Evolutionary conservation across 2,113 vertebrate genomes (phyloP).

Genomic region (Eidolon helvum): DNA sequence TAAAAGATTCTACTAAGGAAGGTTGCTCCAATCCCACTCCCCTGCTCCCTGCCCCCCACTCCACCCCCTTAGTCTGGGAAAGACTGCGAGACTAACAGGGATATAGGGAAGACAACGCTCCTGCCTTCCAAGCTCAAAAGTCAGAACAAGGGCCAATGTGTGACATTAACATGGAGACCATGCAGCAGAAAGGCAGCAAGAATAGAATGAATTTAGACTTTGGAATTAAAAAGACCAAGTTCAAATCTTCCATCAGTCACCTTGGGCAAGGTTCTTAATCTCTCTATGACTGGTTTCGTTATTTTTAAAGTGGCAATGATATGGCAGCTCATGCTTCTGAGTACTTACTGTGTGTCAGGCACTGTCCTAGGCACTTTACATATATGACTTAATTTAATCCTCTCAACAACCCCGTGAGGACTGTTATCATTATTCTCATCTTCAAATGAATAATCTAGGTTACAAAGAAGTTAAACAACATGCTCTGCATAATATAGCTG

Average conservation of each 20-base stretch:
- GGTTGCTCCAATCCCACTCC: neutral
- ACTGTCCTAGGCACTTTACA: neutral
- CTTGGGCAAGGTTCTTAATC: neutral
- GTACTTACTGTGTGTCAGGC: neutral
- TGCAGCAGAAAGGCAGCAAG: neutral
- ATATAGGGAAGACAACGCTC: neutral
- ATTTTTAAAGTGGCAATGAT: neutral
- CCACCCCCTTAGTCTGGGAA: neutral
- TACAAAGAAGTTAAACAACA: neutral
- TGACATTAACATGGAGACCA: neutral
- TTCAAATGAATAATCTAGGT: neutral
- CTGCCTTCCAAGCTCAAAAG: neutral
- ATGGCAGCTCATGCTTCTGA: neutral
- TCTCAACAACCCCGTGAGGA: neutral
- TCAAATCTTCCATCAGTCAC: neutral
- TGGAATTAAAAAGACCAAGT: neutral
- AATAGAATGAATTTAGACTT: neutral
- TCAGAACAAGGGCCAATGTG: neutral
- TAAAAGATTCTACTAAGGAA: neutral
- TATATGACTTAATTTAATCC: neutral
- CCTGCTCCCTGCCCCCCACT: too few relatives aligned
- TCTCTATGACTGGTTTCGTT: neutral
- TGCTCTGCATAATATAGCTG: neutral
- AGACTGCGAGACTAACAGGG: neutral
- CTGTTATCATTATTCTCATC: neutral